Evolutionary conservation across 2,113 vertebrate species (phyloP).

Genomic region (Nettapus auritus): DNA sequence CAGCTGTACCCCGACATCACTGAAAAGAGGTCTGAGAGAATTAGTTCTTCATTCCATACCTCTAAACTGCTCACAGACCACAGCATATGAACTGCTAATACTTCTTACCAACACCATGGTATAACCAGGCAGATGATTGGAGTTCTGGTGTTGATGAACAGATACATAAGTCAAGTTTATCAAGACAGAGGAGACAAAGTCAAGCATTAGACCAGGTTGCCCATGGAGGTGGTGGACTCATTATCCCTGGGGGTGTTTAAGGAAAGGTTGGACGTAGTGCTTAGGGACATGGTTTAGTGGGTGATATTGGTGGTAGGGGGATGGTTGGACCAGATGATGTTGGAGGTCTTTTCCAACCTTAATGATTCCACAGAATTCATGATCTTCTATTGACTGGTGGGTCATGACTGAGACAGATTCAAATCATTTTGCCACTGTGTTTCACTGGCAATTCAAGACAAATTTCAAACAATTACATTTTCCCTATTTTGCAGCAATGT

Average conservation of each 20-base stretch:
- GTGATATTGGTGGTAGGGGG: no score
- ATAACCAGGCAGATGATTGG: not conserved
- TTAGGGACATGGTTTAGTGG: no score
- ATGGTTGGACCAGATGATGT: no score
- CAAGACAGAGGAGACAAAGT: not conserved
- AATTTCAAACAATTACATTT: not conserved
- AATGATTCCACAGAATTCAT: not conserved
- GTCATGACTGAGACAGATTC: not conserved
- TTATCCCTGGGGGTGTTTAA: no score
- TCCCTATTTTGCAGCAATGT: not conserved
- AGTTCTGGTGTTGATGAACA: not conserved
- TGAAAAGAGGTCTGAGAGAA: not conserved
- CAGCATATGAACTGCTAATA: accelerated
- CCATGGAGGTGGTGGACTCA: no score
- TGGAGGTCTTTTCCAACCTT: no score
- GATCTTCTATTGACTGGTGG: not conserved
- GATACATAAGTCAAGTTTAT: not conserved
- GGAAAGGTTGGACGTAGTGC: no score
- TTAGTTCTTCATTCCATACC: not conserved
- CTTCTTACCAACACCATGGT: not conserved
- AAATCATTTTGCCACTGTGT: not conserved
- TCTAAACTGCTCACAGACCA: not conserved
- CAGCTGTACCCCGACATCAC: not conserved
- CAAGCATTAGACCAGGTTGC: no score
- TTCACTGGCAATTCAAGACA: not conserved